Conservation (phyloP, 2,888 invertebrate genomes). For the Eulithis prunata region DNA sequence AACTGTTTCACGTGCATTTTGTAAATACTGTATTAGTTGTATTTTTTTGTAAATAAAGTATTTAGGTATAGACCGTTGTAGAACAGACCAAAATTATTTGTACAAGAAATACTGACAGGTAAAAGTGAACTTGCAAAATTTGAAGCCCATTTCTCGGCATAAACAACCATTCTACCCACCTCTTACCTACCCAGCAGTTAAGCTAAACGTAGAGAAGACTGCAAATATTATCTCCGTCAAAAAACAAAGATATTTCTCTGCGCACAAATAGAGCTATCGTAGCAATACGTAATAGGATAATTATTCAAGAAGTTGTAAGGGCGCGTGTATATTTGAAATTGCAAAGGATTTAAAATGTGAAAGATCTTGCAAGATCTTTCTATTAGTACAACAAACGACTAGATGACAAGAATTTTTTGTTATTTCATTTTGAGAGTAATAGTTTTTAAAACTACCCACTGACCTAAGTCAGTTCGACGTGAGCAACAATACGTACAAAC, state of each 20-base stretch:
- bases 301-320: slow-evolving; percentile 64
- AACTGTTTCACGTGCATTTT: too few relatives aligned
- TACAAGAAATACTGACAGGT: neutral
- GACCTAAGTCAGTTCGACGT: too few relatives aligned
- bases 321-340: neutral
- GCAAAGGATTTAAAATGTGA: too few relatives aligned
- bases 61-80: too few relatives aligned
- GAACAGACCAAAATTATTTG: neutral
- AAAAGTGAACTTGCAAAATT: neutral
- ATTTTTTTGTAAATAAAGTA: too few relatives aligned
- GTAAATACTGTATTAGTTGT: too few relatives aligned
- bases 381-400: too few relatives aligned
- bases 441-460: too few relatives aligned
- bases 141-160: slow-evolving; percentile 2
- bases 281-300: slow-evolving; percentile 71
- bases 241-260: slow-evolving; percentile 39
- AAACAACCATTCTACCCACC: slow-evolving; percentile 10
- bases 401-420: too few relatives aligned
- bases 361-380: too few relatives aligned
- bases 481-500: too few relatives aligned
- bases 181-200: slow-evolving; percentile 12
- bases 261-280: slow-evolving; percentile 70
- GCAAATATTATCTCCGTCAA: slow-evolving; percentile 26
- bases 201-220: slow-evolving; percentile 17
- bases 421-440: too few relatives aligned